Conservation (phyloP, 2,797 vertebrate species). For the Falco peregrinus region DNA sequence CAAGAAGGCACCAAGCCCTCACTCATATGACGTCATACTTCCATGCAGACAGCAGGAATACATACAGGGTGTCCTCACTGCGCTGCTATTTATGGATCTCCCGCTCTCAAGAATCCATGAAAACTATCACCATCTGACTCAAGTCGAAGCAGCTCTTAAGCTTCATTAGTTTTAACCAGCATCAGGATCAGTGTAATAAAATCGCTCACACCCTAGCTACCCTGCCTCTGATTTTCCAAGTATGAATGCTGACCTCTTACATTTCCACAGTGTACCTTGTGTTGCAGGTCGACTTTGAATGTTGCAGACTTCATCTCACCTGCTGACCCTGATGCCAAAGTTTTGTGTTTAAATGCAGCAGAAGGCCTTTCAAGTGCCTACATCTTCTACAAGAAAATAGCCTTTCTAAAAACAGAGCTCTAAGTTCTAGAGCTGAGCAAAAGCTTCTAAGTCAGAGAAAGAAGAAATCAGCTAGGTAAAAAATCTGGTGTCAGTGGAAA, state of each 20-base stretch:
- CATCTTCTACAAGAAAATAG: neutral
- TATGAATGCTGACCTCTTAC: neutral
- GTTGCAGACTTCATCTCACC: neutral
- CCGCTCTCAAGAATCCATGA: neutral
- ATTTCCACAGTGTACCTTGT: neutral
- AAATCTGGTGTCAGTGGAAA: neutral
- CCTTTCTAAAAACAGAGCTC: neutral
- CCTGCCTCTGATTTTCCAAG: neutral
- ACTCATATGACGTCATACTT: fast-evolving
- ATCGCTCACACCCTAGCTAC: neutral
- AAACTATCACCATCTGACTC: neutral
- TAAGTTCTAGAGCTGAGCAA: neutral
- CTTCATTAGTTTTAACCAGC: neutral
- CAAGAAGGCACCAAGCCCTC: neutral
- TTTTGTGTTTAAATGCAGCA: neutral
- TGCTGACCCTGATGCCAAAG: neutral
- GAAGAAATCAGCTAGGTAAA: neutral
- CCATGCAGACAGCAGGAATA: neutral
- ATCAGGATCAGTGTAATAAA: neutral
- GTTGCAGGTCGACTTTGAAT: neutral
- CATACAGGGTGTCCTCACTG: neutral
- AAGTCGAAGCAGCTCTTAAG: neutral
- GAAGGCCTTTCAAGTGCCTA: neutral
- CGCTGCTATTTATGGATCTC: neutral
- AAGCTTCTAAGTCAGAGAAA: neutral